Conservation (phyloP, 1,140 invertebrate species). For the Drosophila tani region DNA sequence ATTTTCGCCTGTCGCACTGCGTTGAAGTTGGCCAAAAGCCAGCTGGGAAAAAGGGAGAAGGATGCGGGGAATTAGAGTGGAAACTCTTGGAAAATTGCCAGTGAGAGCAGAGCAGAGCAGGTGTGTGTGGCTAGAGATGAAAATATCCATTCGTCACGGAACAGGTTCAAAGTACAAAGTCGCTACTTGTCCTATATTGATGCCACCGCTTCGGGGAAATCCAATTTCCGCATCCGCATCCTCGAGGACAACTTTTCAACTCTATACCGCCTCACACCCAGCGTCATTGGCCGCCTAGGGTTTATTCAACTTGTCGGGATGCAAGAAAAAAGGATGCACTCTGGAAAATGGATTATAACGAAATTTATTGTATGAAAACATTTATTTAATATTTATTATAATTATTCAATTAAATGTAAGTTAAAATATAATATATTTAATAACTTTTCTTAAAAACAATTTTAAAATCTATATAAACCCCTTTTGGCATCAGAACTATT, state of each 20-base stretch:
- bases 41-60: constrained; percentile 8
- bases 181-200: constrained; percentile 37
- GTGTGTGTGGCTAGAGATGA: constrained; percentile 24
- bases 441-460: too few relatives aligned
- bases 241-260: constrained; percentile 23
- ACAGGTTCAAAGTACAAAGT: constrained; percentile 59
- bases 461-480: too few relatives aligned
- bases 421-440: too few relatives aligned
- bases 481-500: not conserved
- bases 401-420: too few relatives aligned
- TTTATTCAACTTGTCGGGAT: constrained; percentile 68
- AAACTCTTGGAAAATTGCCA: constrained; percentile 45
- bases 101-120: constrained; percentile 7
- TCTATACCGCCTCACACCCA: constrained; percentile 23
- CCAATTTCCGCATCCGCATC: constrained; percentile 69
- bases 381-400: too few relatives aligned
- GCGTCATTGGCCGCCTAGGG: constrained; percentile 60
- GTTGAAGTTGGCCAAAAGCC: constrained; percentile 64
- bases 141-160: constrained; percentile 32
- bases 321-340: constrained; percentile 13
- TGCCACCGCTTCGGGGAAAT: constrained; percentile 50
- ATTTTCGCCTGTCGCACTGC: constrained; percentile 50
- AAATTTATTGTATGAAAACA: not conserved
- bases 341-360: not conserved
- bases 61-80: constrained; percentile 33